A percentile compares a stretch with the other conserved stretches of the same genome.
These are phyloP conservation scores for Geodia barretti DNA, from an alignment of 37 sponge, comb jelly and placozoan genomes.

Conservation along the genomic window DNA sequence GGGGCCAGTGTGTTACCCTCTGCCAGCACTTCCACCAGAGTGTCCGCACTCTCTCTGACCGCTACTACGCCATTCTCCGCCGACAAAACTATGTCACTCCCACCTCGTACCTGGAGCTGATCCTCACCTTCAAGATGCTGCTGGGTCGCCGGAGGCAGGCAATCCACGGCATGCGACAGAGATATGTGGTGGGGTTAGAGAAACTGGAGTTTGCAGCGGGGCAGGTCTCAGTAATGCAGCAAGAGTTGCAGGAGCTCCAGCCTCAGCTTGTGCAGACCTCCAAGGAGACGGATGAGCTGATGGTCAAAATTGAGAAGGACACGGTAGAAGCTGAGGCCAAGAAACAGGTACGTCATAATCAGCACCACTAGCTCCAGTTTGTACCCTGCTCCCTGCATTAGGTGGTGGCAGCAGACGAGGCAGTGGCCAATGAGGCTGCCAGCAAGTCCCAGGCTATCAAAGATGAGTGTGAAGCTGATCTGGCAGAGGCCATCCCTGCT, in stretches of 20 bases:
- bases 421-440: conserved; percentile 95
- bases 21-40: conserved; percentile 95
- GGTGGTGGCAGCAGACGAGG: conserved; percentile 98
- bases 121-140: conserved; percentile 92
- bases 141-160: conserved; percentile 73
- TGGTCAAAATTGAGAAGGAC: conserved; percentile 98
- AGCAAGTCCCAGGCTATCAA: conserved; percentile 92
- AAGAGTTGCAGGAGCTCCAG: conserved; percentile 87
- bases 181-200: conserved; percentile 92
- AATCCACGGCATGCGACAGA: conserved; percentile 70
- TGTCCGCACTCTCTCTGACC: conserved; percentile 49
- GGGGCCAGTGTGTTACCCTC: conserved; percentile 82
- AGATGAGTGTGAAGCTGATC: conserved; percentile 97
- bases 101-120: conserved; percentile 97
- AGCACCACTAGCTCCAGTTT: background rate
- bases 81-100: conserved; percentile 99
- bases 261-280: conserved; percentile 96
- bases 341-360: conserved; percentile 70
- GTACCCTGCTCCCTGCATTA: conserved; percentile 6
- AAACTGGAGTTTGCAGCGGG: conserved; percentile 97
- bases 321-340: conserved; percentile 98
- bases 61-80: conserved; percentile 77
- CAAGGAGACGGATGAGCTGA: conserved; percentile 89
- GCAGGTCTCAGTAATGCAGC: conserved; percentile 97
- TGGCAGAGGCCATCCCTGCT: conserved; percentile 97